Percentiles rank a stretch among this genome's conserved stretches.
Evolutionary conservation across 2,113 vertebrate species (phyloP).

Genomic region (Pseudopodoces humilis): DNA sequence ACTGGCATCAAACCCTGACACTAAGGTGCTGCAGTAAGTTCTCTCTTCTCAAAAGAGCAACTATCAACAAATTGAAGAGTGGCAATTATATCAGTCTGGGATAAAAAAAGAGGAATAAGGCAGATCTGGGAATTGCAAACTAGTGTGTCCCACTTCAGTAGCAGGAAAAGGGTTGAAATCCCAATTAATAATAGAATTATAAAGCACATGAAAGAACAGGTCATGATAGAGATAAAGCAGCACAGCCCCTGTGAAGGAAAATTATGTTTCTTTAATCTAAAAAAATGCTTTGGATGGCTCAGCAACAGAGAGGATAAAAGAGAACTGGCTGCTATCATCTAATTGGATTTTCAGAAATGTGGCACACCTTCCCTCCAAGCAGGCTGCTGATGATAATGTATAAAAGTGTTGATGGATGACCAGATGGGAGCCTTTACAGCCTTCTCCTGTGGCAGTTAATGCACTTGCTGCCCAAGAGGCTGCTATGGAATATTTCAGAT

Average conservation of each 20-base stretch:
- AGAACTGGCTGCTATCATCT: conserved; percentile 68
- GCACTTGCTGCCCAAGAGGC: conserved; percentile 64
- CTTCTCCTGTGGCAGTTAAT: conserved; percentile 65
- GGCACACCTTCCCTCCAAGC: conserved; percentile 69
- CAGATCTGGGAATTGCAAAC: conserved; percentile 37
- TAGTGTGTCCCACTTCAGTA: conserved; percentile 15
- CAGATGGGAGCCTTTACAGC: conserved; percentile 69
- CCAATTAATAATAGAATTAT: conserved; percentile 67
- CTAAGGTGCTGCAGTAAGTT: background rate
- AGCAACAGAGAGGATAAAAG: conserved; percentile 62
- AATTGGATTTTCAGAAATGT: conserved; percentile 69
- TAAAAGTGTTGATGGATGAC: conserved; percentile 69
- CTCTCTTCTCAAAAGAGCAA: background rate
- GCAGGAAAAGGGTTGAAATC: conserved; percentile 51
- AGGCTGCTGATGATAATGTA: conserved; percentile 66
- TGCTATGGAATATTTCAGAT: conserved; percentile 64
- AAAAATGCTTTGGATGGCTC: conserved; percentile 59
- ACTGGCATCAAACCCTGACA: background rate
- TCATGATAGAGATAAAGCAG: conserved; percentile 59
- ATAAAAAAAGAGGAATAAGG: background rate
- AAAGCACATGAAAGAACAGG: conserved; percentile 61
- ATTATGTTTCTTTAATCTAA: conserved; percentile 68
- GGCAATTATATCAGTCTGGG: background rate
- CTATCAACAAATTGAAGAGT: conserved; percentile 34
- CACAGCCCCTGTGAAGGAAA: conserved; percentile 45